These are phyloP conservation scores for Phyllopteryx taeniolatus DNA, from an alignment of 2,113 vertebrate genomes.

Conservation along the genomic window DNA sequence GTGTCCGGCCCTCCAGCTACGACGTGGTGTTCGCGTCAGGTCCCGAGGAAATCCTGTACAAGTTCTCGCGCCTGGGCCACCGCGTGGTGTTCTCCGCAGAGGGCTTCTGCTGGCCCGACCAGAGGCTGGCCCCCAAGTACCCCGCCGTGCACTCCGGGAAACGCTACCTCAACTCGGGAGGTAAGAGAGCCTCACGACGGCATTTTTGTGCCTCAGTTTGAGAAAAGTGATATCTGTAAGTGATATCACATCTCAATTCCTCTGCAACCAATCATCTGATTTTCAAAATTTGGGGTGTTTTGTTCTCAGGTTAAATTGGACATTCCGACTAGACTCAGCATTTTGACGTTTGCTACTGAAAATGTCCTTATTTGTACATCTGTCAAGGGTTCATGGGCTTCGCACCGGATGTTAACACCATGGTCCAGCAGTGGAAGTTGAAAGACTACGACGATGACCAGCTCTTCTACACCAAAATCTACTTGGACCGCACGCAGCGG, in stretches of 20 bases:
- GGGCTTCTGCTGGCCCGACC: conserved; percentile 66
- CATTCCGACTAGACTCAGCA: too few species aligned
- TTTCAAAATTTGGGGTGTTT: too few species aligned
- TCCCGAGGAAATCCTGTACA: conserved; percentile 51
- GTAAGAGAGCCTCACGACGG: conserved; percentile 16
- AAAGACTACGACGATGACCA: conserved; percentile 65
- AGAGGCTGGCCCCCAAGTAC: conserved; percentile 60
- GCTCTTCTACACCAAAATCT: conserved; percentile 65
- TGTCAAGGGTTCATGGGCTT: conserved; percentile 55
- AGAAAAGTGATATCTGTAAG: too few species aligned
- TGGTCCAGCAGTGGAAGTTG: conserved; percentile 64
- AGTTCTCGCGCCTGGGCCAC: conserved; percentile 50
- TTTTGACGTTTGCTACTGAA: not conserved
- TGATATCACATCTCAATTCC: too few species aligned
- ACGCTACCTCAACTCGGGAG: conserved; percentile 68
- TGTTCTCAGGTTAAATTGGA: too few species aligned
- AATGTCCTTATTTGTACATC: not conserved
- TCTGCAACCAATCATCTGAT: too few species aligned
- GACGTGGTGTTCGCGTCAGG: conserved; percentile 59
- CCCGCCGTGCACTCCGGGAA: conserved; percentile 63
- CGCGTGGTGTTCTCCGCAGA: conserved; percentile 56
- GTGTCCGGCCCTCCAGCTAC: conserved; percentile 33
- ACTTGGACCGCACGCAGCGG: conserved; percentile 58
- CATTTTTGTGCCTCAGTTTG: not conserved
- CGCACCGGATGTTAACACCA: conserved; percentile 34